Evolutionary conservation across 2,797 vertebrate genomes (phyloP).

Genomic region (Eurystomus glaucurus): DNA sequence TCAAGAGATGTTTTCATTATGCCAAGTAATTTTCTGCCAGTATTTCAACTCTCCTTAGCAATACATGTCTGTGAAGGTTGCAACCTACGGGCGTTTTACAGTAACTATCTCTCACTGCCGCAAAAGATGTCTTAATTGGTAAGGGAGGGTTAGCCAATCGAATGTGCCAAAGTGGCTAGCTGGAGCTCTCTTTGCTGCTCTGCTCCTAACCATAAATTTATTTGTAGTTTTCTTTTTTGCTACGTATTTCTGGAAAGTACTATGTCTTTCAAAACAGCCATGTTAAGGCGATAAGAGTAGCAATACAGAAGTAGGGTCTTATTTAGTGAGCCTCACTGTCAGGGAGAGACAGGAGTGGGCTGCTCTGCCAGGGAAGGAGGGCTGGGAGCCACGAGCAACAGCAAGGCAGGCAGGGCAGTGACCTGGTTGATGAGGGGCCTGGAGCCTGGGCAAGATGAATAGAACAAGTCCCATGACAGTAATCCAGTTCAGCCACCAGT

Average conservation of each 20-base stretch:
- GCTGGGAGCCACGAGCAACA: fast-evolving
- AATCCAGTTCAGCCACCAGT: not conserved
- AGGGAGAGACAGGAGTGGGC: not conserved
- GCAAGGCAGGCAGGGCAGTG: not conserved
- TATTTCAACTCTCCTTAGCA: slow-evolving; percentile 55
- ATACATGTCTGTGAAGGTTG: not conserved
- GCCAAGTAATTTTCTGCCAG: slow-evolving; percentile 55
- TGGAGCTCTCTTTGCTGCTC: not conserved
- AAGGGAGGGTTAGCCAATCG: not conserved
- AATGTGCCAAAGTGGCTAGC: not conserved
- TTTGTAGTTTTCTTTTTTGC: not conserved
- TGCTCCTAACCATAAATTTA: not conserved
- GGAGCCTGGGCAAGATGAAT: fast-evolving
- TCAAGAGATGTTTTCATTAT: slow-evolving; percentile 74
- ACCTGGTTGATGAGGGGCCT: fast-evolving
- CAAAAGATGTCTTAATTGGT: not conserved
- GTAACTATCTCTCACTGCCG: not conserved
- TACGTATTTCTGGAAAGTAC: not conserved
- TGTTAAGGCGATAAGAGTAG: not conserved
- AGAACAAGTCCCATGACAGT: not conserved
- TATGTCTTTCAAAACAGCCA: not conserved
- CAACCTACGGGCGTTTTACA: not conserved
- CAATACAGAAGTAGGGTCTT: not conserved
- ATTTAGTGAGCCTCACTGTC: not conserved
- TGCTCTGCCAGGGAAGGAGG: fast-evolving